Evolutionary conservation across 2,888 invertebrate genomes (phyloP), one percentile per base, ranked within the genome.

Genomic region (Ectemnius continuus): DNA sequence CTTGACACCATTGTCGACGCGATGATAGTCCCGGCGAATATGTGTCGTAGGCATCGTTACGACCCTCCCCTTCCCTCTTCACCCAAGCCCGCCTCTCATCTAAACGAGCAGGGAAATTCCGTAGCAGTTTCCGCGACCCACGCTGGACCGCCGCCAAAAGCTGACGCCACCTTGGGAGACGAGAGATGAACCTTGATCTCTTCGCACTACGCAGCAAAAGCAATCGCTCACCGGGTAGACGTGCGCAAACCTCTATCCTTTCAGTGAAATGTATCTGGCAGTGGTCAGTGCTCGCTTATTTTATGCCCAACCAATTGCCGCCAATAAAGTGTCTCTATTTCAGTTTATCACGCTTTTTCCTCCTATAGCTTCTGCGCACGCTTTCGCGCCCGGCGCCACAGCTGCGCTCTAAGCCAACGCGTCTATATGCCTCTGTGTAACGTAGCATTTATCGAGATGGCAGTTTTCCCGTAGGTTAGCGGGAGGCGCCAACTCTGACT

Each of bases 1-100:
- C 82, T 83, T 82, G 83, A 79, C 82, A 82, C 47, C 58, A 20
- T 80, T 79, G 45, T 76, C 52, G 67, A 78, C 72, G 57, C 57
- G 70, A 76, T 68, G 65, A 82, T 75, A 47, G 57, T 80, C 57
- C 66, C 56, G 46, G 48, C 52, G 65, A 70, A 73, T 59, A 61
- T 52, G 58, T 61, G 60, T 58, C 61, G 67, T 67, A 14, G 61
- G n/a, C 52, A 57, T 46, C 48, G 48, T 48, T 20, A 8, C 26
- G 52, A 45, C 13, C 60, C 26, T 57, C 56, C 57, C n/a, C n/a
- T n/a, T n/a, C n/a, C n/a, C n/a, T n/a, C n/a, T n/a, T n/a, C n/a
- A n/a, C n/a, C n/a, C n/a, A n/a, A n/a, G 13, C 23, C 48, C 52
- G 2, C 28, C 28, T 28, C 28, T 28, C 28, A 36, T 36, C 36